Evolutionary conservation across 2,113 vertebrate species (phyloP).

Genomic region (Poecilia latipinna): DNA sequence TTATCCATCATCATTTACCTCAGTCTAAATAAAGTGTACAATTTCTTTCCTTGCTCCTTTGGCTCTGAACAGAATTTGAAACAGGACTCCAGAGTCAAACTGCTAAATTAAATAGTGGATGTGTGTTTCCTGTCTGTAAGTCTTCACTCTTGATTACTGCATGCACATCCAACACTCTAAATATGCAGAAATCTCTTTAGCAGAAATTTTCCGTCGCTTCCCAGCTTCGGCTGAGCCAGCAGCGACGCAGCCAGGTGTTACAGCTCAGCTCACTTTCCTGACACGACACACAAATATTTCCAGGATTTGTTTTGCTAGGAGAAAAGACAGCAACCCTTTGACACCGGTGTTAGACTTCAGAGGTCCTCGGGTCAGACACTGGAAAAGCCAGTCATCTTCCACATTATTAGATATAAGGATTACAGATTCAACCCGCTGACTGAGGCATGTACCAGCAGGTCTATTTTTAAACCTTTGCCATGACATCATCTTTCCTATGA

Average conservation of each 20-base stretch:
- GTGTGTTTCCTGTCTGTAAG: neutral
- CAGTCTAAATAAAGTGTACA: neutral
- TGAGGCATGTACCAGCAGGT: neutral
- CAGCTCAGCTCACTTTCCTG: neutral
- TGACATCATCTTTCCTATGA: neutral
- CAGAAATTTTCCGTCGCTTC: neutral
- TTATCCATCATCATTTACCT: neutral
- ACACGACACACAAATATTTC: slow-evolving; percentile 12
- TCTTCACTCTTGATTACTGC: slow-evolving; percentile 6
- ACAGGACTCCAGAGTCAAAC: neutral
- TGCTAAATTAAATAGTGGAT: neutral
- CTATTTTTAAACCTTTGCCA: slow-evolving; percentile 3
- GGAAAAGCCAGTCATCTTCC: slow-evolving; percentile 16
- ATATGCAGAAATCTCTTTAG: neutral
- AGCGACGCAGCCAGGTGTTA: neutral
- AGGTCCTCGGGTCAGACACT: neutral
- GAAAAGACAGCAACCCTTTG: slow-evolving; percentile 4
- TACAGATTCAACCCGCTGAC: neutral
- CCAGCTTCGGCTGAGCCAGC: neutral
- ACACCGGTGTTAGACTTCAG: slow-evolving; percentile 1
- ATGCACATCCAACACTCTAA: neutral
- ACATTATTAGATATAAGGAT: slow-evolving; percentile 29
- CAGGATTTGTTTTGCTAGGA: slow-evolving; percentile 2
- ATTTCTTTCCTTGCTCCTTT: neutral
- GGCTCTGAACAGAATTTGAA: neutral